phyloP scores from a whole-genome alignment of 2,888 invertebrate species.

The Drosophila sordidapex region DNA sequence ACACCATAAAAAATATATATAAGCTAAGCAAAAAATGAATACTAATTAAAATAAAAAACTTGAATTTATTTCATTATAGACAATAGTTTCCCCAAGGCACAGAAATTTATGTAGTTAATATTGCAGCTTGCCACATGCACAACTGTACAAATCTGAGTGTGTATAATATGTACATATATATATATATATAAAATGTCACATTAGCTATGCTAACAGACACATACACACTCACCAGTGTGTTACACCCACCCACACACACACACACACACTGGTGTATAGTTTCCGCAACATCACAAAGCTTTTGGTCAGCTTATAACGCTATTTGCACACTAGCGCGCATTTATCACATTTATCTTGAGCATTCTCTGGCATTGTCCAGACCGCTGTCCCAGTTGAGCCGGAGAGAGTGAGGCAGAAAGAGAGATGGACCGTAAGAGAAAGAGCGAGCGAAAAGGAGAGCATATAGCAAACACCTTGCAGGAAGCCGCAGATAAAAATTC shows the following conservation, averaged over 20 bases:
- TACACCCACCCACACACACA: not conserved
- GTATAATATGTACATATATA: slow-evolving; percentile 5
- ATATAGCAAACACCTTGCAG: slow-evolving; percentile 50
- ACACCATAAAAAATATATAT: too few relatives aligned
- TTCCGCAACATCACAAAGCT: slow-evolving; percentile 51
- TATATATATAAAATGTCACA: slow-evolving; percentile 32
- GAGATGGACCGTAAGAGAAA: not conserved
- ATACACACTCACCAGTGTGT: not conserved
- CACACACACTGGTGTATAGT: slow-evolving; percentile 26
- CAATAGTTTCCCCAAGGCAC: not conserved
- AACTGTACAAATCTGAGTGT: not conserved
- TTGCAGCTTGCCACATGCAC: slow-evolving; percentile 1
- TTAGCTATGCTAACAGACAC: slow-evolving; percentile 45
- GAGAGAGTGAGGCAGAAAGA: not conserved
- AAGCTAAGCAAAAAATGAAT: not conserved
- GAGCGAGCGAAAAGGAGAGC: not conserved
- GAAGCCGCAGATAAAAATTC: slow-evolving; percentile 62
- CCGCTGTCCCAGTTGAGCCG: slow-evolving; percentile 7
- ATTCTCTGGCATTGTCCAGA: slow-evolving; percentile 49
- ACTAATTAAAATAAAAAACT: not conserved
- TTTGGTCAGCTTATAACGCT: slow-evolving; percentile 77
- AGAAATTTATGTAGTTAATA: slow-evolving; percentile 1
- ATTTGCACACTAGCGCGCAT: slow-evolving; percentile 70
- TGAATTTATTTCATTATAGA: not conserved
- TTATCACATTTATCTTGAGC: slow-evolving; percentile 76